Evolutionary conservation across 2,113 vertebrate genomes (phyloP).

Genomic region (Acrocephalus arundinaceus): DNA sequence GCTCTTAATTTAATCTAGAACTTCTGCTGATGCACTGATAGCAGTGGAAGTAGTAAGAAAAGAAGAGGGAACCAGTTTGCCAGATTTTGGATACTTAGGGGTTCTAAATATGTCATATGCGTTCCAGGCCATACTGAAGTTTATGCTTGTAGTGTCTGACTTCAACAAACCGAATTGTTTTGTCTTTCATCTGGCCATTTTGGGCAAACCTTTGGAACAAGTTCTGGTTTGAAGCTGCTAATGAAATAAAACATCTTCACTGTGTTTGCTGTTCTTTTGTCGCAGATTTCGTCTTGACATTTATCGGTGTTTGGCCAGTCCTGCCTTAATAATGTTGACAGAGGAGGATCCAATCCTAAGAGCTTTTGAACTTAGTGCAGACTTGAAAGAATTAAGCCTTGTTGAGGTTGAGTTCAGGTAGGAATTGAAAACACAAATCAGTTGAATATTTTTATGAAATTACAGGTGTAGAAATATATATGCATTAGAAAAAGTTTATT

Average conservation of each 20-base stretch:
- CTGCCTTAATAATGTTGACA: constrained; percentile 97
- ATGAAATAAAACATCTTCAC: neutral
- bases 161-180: neutral
- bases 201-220: neutral
- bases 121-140: neutral
- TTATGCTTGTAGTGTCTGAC: neutral
- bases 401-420: constrained; percentile 99
- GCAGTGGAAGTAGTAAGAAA: neutral
- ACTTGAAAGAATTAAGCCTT: constrained; percentile 95
- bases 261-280: neutral
- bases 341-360: constrained; percentile 97
- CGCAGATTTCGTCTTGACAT: constrained; percentile 97
- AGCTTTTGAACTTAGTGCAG: constrained; percentile 96
- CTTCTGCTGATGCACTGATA: neutral
- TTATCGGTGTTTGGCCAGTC: constrained; percentile 96
- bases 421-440: neutral
- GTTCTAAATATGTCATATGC: neutral
- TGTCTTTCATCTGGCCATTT: neutral
- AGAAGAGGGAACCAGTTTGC: neutral
- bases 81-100: neutral
- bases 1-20: neutral
- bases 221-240: neutral
- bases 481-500: neutral
- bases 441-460: neutral
- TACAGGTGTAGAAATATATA: neutral